Conservation (phyloP, 2,888 invertebrate species). For the Oxytorus armatus region DNA sequence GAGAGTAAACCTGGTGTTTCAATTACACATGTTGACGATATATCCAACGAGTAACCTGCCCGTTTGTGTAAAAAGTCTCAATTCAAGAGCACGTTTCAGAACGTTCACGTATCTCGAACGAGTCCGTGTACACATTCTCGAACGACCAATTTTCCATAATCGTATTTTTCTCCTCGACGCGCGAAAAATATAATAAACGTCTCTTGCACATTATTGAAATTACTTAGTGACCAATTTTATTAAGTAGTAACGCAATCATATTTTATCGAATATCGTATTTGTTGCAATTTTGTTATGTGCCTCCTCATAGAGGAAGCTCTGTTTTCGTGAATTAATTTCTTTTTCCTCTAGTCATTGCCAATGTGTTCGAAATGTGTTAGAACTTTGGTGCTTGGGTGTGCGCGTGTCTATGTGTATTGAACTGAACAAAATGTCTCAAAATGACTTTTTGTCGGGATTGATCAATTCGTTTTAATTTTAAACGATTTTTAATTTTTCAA, state of each 20-base stretch:
- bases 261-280: constrained; percentile 29
- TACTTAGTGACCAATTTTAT: constrained; percentile 27
- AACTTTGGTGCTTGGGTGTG: too few relatives aligned
- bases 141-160: constrained; percentile 56
- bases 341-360: too few relatives aligned
- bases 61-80: constrained; percentile 80
- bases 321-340: too few relatives aligned
- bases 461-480: too few relatives aligned
- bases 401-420: too few relatives aligned
- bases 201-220: constrained; percentile 52
- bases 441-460: too few relatives aligned
- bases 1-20: constrained; percentile 54
- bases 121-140: constrained; percentile 26
- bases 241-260: constrained; percentile 32
- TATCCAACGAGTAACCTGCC: constrained; percentile 40
- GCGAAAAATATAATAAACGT: constrained; percentile 32
- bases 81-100: constrained; percentile 71
- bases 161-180: constrained; percentile 16
- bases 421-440: too few relatives aligned
- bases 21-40: constrained; percentile 52
- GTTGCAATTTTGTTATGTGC: background rate
- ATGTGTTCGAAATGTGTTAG: too few relatives aligned
- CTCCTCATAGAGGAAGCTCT: too few relatives aligned
- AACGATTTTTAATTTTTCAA: too few relatives aligned
- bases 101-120: constrained; percentile 36